Conservation (phyloP, 2,888 invertebrate genomes). For the Spialia ferax region DNA sequence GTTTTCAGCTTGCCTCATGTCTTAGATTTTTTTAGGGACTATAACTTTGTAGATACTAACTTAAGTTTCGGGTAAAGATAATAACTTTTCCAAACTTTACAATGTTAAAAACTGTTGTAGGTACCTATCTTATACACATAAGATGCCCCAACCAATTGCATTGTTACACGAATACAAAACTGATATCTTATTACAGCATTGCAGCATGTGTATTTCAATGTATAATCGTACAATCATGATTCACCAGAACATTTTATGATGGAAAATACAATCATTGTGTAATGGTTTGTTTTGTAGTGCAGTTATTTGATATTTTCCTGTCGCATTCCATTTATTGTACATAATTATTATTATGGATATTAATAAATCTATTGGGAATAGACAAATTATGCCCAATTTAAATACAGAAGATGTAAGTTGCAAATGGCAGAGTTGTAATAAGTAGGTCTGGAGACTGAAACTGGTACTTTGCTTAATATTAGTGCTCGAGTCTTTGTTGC, state of each 20-base stretch:
- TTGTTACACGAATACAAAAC: too few relatives aligned
- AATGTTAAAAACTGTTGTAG: too few relatives aligned
- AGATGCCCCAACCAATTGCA: too few relatives aligned
- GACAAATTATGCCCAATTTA: not conserved
- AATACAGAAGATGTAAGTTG: not conserved
- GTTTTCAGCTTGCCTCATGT: not conserved
- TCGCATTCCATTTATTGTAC: too few relatives aligned
- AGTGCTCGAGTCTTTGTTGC: slow-evolving; percentile 14
- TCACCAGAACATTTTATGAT: not conserved
- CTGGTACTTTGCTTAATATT: slow-evolving; percentile 16
- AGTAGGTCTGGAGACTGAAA: slow-evolving; percentile 14
- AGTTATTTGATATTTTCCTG: slow-evolving; percentile 4
- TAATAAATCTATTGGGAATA: not conserved
- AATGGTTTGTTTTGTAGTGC: not conserved
- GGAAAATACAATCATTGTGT: not conserved
- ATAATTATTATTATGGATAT: too few relatives aligned
- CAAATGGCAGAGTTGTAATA: not conserved
- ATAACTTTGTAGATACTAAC: too few relatives aligned
- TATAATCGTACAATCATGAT: not conserved
- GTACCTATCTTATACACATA: too few relatives aligned
- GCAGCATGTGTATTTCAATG: not conserved
- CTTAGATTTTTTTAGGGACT: not conserved
- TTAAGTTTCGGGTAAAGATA: too few relatives aligned
- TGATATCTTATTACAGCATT: too few relatives aligned
- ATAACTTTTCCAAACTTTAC: too few relatives aligned